phyloP scores from a whole-genome alignment of 2,113 vertebrate genomes.

The Tonatia bakeri region DNA sequence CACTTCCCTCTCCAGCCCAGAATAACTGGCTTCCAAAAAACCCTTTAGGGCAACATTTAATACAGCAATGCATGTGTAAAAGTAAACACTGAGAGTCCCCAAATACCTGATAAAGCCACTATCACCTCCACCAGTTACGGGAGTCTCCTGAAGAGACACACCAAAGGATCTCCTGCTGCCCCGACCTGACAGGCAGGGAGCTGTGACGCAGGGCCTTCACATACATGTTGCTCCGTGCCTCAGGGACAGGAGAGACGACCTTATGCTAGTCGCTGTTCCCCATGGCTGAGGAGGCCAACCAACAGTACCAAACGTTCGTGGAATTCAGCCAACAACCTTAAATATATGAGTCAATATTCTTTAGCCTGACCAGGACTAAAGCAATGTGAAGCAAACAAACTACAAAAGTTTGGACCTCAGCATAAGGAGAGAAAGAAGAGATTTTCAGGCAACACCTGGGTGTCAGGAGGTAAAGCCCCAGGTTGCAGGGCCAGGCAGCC shows the following conservation, averaged over 20 bases:
- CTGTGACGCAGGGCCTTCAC: neutral
- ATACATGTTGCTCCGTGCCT: too few relatives aligned
- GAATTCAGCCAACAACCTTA: neutral
- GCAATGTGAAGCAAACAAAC: neutral
- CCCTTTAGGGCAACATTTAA: neutral
- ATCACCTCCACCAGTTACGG: neutral
- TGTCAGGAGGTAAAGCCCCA: neutral
- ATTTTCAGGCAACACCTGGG: neutral
- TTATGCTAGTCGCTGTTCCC: neutral
- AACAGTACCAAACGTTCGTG: neutral
- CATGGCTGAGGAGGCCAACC: neutral
- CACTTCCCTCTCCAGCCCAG: neutral
- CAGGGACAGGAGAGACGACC: neutral
- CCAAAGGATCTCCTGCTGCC: neutral
- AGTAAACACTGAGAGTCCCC: neutral
- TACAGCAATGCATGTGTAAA: neutral
- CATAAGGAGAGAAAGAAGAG: neutral
- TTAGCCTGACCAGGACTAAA: neutral
- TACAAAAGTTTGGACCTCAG: neutral
- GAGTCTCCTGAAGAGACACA: neutral
- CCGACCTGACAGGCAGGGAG: neutral
- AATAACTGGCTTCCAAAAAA: neutral
- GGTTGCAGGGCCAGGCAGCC: neutral
- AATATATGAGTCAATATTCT: neutral
- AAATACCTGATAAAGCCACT: neutral